phyloP scores from a whole-genome alignment of 2,113 vertebrate genomes.

The Ceyx cyanopectus region DNA sequence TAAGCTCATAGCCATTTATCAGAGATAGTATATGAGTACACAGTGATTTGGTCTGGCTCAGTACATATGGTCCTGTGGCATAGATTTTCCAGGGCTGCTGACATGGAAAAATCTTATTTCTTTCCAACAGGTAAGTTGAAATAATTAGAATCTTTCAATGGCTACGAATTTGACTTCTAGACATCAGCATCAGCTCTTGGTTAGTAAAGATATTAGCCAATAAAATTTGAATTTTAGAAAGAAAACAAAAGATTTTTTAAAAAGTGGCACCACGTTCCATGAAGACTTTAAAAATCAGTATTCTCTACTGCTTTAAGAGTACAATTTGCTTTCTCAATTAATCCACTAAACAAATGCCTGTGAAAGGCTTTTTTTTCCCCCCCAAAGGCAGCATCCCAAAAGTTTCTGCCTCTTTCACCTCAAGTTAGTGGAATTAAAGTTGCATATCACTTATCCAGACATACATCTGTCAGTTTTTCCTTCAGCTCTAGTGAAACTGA shows the following conservation, averaged over 20 bases:
- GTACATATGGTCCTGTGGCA: rapidly evolving
- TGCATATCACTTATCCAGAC: not conserved
- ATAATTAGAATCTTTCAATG: not conserved
- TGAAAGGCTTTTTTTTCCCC: not conserved
- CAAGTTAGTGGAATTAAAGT: not conserved
- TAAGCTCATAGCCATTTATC: not conserved
- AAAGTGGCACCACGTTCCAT: not conserved
- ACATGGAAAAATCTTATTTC: not conserved
- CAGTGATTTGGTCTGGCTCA: not conserved
- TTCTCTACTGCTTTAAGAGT: not conserved
- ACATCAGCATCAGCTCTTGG: not conserved
- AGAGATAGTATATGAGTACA: not conserved
- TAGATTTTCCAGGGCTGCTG: not conserved
- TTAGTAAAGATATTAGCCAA: not conserved
- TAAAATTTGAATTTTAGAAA: not conserved
- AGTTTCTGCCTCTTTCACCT: not conserved
- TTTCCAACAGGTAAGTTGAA: not conserved
- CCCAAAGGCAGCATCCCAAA: not conserved
- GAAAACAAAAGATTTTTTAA: not conserved
- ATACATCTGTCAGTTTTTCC: not conserved
- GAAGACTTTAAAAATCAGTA: not conserved
- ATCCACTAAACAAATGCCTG: not conserved
- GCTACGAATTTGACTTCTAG: not conserved
- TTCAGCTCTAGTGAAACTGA: not conserved
- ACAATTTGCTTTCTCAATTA: not conserved